Conservation (phyloP, 2,888 invertebrate species). For the Eristalinus sepulchralis region DNA sequence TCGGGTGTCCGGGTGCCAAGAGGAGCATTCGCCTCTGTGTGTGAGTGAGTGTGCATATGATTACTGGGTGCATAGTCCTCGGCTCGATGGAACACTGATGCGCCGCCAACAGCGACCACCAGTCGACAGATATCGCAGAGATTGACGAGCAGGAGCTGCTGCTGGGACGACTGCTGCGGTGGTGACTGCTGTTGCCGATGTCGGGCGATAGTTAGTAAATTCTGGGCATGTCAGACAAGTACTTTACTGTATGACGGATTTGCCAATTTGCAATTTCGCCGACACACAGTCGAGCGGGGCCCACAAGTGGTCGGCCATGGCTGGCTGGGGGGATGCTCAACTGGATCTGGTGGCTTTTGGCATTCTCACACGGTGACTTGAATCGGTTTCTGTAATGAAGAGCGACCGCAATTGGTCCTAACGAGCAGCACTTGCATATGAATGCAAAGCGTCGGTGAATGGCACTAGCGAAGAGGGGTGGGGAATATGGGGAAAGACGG, state of each 20-base stretch:
- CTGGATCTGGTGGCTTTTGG: constrained; percentile 8
- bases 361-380: constrained; percentile 57
- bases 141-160: constrained; percentile 56
- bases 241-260: constrained; percentile 71
- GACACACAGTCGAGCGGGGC: neutral
- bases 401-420: constrained; percentile 64
- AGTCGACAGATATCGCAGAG: constrained; percentile 48
- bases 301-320: neutral
- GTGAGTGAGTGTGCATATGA: constrained; percentile 69
- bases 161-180: neutral
- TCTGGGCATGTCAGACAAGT: constrained; percentile 70
- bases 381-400: constrained; percentile 49
- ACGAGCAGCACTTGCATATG: constrained; percentile 59
- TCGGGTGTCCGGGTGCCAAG: constrained; percentile 35
- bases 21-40: neutral
- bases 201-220: constrained; percentile 66
- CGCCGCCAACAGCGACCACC: constrained; percentile 24
- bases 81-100: constrained; percentile 9
- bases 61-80: constrained; percentile 37
- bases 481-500: neutral
- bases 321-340: neutral
- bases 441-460: constrained; percentile 44
- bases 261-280: constrained; percentile 67
- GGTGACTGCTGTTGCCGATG: constrained; percentile 7
- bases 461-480: neutral